Conservation (phyloP, 2,113 vertebrate genomes). For the Gopherus evgoodei region DNA sequence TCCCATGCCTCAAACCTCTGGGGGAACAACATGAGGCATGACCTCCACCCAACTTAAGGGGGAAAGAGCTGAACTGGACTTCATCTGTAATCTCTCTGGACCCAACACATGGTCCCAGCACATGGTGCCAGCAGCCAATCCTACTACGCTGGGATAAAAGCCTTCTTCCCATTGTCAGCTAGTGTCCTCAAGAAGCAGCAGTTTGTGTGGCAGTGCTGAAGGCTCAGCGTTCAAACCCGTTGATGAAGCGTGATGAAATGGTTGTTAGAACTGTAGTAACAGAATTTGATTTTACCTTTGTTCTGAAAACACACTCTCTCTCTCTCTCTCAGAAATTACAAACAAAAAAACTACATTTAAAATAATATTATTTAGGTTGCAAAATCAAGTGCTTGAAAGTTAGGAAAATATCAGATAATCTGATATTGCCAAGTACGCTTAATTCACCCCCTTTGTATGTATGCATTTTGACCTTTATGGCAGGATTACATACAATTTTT, state of each 20-base stretch:
- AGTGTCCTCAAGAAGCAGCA: neutral
- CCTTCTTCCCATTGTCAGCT: neutral
- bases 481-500: neutral
- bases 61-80: neutral
- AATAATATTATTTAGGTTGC: neutral
- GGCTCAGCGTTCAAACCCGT: neutral
- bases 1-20: neutral
- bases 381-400: neutral
- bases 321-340: neutral
- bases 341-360: neutral
- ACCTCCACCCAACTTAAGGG: neutral
- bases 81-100: neutral
- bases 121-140: neutral
- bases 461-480: neutral
- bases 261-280: neutral
- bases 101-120: neutral
- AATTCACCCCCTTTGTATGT: neutral
- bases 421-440: neutral
- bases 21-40: neutral
- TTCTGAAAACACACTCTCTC: neutral
- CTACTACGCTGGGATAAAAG: neutral
- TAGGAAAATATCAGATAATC: neutral
- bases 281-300: neutral
- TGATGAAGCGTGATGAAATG: rapidly evolving
- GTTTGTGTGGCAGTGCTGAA: neutral